phyloP scores from a whole-genome alignment of 2,888 invertebrate genomes.

The Osedax fenrisi region DNA sequence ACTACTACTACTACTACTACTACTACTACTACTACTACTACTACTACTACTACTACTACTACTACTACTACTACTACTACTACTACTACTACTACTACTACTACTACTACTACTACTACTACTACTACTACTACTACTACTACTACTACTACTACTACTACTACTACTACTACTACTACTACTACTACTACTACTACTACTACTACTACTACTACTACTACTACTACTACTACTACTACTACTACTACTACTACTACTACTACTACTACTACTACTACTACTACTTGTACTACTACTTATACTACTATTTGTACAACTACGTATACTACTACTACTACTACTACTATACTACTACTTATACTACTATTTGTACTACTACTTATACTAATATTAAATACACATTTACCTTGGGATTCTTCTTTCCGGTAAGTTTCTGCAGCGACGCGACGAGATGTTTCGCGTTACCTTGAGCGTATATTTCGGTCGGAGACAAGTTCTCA shows the following conservation, averaged over 20 bases:
- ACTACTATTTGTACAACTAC: too few relatives aligned
- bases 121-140: constrained; percentile 12
- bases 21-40: not conserved
- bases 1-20: too few relatives aligned
- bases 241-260: too few relatives aligned
- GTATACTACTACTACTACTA: too few relatives aligned
- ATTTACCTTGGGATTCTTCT: constrained; percentile 51
- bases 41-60: constrained; percentile 1
- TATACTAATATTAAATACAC: not conserved
- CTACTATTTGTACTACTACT: too few relatives aligned
- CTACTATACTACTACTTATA: too few relatives aligned
- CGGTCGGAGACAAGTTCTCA: not conserved
- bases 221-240: too few relatives aligned
- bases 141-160: not conserved
- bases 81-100: constrained; percentile 13
- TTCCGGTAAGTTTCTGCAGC: constrained; percentile 59
- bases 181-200: not conserved
- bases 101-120: constrained; percentile 17
- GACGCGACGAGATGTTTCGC: constrained; percentile 46
- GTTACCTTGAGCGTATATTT: constrained; percentile 48
- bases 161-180: not conserved
- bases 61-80: constrained; percentile 9
- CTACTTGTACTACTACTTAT: too few relatives aligned
- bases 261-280: too few relatives aligned
- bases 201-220: too few relatives aligned